Conservation (phyloP, 1,140 invertebrate genomes). For the Gerris buenoi region DNA sequence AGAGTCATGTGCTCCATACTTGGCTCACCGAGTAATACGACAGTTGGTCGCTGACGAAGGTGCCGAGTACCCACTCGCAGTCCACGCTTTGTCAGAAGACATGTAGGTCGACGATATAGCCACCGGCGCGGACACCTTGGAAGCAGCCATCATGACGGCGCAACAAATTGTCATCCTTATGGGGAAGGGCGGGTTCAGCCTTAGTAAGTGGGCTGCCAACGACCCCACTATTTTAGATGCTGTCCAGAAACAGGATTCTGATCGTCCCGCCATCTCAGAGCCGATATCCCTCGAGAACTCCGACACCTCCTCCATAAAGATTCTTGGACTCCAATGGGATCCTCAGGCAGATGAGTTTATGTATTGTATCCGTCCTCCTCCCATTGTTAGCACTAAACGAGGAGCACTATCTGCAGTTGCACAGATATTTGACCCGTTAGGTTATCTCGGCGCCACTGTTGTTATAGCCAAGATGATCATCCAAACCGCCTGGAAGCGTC, state of each 20-base stretch:
- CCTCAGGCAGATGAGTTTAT: not conserved
- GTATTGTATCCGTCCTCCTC: not conserved
- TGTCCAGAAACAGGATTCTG: too few relatives aligned
- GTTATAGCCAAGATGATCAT: not conserved
- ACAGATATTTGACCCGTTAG: slow-evolving; percentile 3
- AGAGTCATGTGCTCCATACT: slow-evolving; percentile 24
- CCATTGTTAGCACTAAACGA: not conserved
- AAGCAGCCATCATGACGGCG: slow-evolving; percentile 14
- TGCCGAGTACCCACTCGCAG: slow-evolving; percentile 17
- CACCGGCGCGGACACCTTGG: slow-evolving; percentile 21
- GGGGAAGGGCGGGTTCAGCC: slow-evolving; percentile 10
- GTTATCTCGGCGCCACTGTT: not conserved
- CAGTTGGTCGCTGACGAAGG: slow-evolving; percentile 24
- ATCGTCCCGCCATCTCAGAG: too few relatives aligned
- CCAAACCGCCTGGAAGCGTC: not conserved
- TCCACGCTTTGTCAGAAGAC: slow-evolving; percentile 23
- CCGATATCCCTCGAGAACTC: not conserved
- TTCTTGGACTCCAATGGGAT: too few relatives aligned
- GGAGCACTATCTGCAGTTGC: not conserved
- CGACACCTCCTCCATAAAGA: not conserved
- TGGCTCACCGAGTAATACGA: slow-evolving; percentile 25
- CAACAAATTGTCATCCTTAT: slow-evolving; percentile 13
- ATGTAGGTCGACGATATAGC: slow-evolving; percentile 34
- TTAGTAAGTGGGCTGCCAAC: slow-evolving; percentile 15
- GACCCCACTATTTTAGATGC: not conserved